Base-by-base conservation (phyloP, 1,140 invertebrate genomes). In the Heterodera carotae region DNA sequence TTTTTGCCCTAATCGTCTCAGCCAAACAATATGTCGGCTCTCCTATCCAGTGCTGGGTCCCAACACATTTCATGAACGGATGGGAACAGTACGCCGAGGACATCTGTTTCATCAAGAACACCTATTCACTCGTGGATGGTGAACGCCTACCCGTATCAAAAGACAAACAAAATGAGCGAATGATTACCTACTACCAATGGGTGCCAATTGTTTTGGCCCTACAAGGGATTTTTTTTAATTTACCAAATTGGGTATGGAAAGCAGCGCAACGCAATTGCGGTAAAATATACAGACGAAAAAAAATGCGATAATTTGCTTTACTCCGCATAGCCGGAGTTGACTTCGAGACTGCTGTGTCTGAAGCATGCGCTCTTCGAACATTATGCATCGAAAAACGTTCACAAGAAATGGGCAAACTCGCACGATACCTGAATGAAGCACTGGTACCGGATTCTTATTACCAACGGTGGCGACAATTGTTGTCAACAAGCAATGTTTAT, bases 211-310 rank as follows among this genome's bases (percentile, higher is more conserved):
- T 90, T 33, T 82, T 90, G 69, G 86, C 87, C 22, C 78, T 90
- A 6, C 85, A 89, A 79, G 89, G 91, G 2, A 92, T 89, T 62
- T 79, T 89, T 69, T 91, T 90, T 84, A 90, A 90, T 78, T 75
- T 88, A 34, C 89, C 90, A 56, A 5, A 59, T 27, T 22, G 15
- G 15, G 34, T 70, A 48, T 43, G 25, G 27, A 33, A 53, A n/a
- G 5, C 64, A 5, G 31, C n/a, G 39, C n/a, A n/a, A n/a, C n/a
- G n/a, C n/a, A n/a, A 39, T 39, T 12, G 39, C 7, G 7, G 7
- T 7, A 18, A 62, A 25, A 62, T 12, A 62, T 31, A 62, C 6
- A 62, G n/a, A 7, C 18, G 59, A 1, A 7, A 62, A 62, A 70
- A 48, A 70, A 31, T 72, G 27, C 15, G 29, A 72, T 34, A 85